Base-by-base conservation (phyloP, 2,888 invertebrate species). In the Choristoneura rosaceana region DNA sequence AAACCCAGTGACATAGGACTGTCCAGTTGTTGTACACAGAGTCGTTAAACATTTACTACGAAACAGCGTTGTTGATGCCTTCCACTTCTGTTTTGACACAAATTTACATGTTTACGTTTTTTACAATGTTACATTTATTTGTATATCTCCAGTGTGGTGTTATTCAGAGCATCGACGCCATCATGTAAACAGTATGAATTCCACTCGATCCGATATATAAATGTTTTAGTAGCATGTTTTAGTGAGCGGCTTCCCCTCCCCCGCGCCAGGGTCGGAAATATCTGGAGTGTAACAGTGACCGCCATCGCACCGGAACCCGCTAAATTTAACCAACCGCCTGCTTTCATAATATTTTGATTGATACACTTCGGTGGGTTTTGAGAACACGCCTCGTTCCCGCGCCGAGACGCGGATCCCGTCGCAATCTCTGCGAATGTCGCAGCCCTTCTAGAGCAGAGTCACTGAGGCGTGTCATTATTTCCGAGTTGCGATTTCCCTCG, bases 271-370 rank as follows among this genome's bases (percentile, higher is more conserved):
- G 34, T 33, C 47, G 66, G 62, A 55, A 62, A 71, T 62, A 71
- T 66, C 66, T 33, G 52, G 50, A 33, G 66, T 71, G 71, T 67
- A 67, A 62, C 67, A 71, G 67, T 71, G 71, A 67, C 71, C 71
- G 67, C 38, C 69, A 62, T 62, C 69, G n/a, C 55, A 69, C 50
- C 68, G 68, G 66, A 71, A 60, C 45, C 12, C 9, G 67, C 17
- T 71, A 67, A 61, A 67, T 50, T 55, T 69, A 55, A 41, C 50
- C 34, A 34, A 55, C 50, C 38, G n/a, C 14, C 55, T 67, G 50
- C 55, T 61, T 61, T 52, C 61, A 71, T 62, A 67, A 71, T 62
- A 58, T 71, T 71, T 71, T 58, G 67, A 25, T 25, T 25, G 34
- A 62, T 67, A 25, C 67, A 17, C 17, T 17, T 47, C 67, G 71